phyloP scores from a whole-genome alignment of 2,797 vertebrate genomes.

The Lemur catta region DNA sequence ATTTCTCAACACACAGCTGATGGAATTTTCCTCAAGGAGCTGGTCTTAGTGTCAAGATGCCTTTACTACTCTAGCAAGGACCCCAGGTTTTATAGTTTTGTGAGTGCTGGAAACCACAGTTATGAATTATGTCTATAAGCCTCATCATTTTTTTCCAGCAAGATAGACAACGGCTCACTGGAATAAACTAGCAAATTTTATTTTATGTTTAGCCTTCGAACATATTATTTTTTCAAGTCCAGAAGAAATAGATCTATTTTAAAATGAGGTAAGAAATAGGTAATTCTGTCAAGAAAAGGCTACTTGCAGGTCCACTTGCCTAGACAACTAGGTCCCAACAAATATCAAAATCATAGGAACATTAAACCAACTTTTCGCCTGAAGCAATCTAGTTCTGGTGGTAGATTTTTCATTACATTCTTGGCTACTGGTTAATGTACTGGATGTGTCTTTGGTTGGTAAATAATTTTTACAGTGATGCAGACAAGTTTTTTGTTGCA shows the following conservation, averaged over 20 bases:
- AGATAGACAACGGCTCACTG: background rate
- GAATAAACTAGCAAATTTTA: background rate
- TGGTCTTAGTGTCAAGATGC: background rate
- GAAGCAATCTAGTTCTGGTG: background rate
- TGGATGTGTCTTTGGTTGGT: background rate
- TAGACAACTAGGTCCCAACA: background rate
- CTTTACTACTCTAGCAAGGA: background rate
- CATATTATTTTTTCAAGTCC: background rate
- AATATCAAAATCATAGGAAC: slow-evolving; percentile 10
- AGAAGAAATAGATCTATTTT: background rate
- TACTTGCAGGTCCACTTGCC: background rate
- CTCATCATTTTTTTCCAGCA: background rate
- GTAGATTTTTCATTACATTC: background rate
- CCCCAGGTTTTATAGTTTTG: background rate
- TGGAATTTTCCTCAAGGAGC: background rate
- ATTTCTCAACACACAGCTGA: background rate
- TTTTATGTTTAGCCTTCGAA: background rate
- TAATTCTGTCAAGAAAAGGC: background rate
- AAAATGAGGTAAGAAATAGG: slow-evolving; percentile 1
- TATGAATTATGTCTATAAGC: background rate
- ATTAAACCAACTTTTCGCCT: background rate
- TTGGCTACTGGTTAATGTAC: background rate
- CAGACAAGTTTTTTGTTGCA: background rate
- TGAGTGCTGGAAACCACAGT: background rate
- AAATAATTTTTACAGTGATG: background rate